Base-by-base conservation (phyloP, 2,113 vertebrate genomes). In the Microtus montanus region DNA sequence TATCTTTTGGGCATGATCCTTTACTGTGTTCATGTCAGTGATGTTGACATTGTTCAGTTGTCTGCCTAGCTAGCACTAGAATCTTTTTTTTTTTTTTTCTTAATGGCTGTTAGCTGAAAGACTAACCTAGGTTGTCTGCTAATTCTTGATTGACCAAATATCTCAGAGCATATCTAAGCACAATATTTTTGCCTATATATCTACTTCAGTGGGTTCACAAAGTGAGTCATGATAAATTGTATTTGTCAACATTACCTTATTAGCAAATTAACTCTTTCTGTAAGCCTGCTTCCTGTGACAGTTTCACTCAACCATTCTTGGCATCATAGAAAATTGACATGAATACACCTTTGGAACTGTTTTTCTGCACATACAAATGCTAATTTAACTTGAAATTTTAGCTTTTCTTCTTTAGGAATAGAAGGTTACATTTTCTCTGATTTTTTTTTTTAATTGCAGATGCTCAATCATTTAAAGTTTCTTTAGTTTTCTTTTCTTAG, bases 1-100 rank as follows among this genome's bases (percentile, higher is more conserved):
- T 15, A 61, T 8, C 1, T 4, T 24, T 4, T 1, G 41, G 10
- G 19, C 0, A 47, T 14, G 47, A 54, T 54, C 20, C 24, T 30
- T 24, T 61, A 38, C 9, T n/a, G 84, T 75, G 28, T 1, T 74
- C 28, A 73, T 74, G 54, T 20, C 54, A 58, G 54, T 58, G 54
- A 58, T 41, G 19, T 35, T 54, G 7, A 10, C 5, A 22, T 35
- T 90, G 63, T 49, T 80, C n/a, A 22, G 15, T 61, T 82, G 8
- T 52, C 54, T 41, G 5, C 84, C 10, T 87, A 47, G 61, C 0
- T 41, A 38, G 15, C 9, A 44, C 20, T 26, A 7, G n/a, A 9
- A 2, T 35, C 38, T 52, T 38, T 35, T 74, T 86, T 38, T 52
- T 38, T 35, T 74, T 86, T 38, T 35, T 70, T 86, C 49, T 73